Evolutionary conservation across 2,888 invertebrate species (phyloP), one percentile per base, ranked within the genome.

Genomic region (Neoitamus cyanurus): DNA sequence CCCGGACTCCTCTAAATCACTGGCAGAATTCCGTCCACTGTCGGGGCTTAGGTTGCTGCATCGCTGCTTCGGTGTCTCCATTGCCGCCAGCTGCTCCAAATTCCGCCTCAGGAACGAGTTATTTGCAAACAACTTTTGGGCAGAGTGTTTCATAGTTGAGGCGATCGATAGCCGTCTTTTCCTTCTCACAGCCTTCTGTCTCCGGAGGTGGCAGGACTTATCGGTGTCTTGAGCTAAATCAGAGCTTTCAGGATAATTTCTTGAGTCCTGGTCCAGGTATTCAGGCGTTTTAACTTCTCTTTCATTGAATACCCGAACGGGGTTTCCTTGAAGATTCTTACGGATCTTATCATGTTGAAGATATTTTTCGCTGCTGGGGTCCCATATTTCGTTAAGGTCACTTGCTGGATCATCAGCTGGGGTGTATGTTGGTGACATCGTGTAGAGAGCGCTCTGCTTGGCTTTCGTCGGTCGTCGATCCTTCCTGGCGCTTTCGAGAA

Each of bases 381-480:
- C 89, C 91, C 91, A 91, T 83, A 90, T 89, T 86, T 91, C 91
- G 84, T 90, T 88, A 42, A 91, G 88, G 87, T 91, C 91, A 88
- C 90, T 91, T 75, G 91, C 91, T 6, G 91, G 91, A 87, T 91
- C 91, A 85, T 90, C 91, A 72, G 91, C 91, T 20, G 90, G 89
- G 15, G 90, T 89, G 85, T 91, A 91, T 34, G 90, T 90, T 48
- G 91, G 89, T 36, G 90, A 90, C 87, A 89, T 88, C 28, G 86
- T 86, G 28, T 58, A 84, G 9, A 78, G 84, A 4, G 75, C 46
- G 0, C 68, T 46, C 83, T 87, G 87, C 37, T 88, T 88, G 7
- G 86, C 25, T 83, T 88, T 89, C 13, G 87, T 86, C 0, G 85
- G 48, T 46, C 88, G 88, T 5, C 88, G 87, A 68, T 88, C 89